Evolutionary conservation across 2,888 invertebrate genomes (phyloP), one percentile per base, ranked within the genome.

Genomic region (Amiota mariae): DNA sequence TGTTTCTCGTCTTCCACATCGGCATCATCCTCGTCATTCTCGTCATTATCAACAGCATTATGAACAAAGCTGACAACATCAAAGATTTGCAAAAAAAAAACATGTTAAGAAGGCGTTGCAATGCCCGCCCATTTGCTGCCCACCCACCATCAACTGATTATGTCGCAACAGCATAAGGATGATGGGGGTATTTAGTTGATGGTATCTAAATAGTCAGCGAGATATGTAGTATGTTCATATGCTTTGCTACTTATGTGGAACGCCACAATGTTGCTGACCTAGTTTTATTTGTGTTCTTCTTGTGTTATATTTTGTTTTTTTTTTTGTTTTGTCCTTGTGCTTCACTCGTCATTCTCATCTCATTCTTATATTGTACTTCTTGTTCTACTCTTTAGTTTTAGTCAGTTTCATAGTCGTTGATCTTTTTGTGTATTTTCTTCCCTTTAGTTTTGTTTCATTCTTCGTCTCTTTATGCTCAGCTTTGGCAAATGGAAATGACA

Each of bases 101-200:
- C 59, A 59, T 59, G 59, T 20, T 18, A 18, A 59, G 59, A 20
- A n/a, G 59, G 59, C 59, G 59, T 15, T 9, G 20, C 59, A 59
- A 20, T 8, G 20, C 59, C 59, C 15, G 20, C 59, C 59, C 59
- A 20, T 20, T 59, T n/a, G 12, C 13, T n/a, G 54, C 54, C 12
- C 54, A 59, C 18, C n/a, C 59, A 59, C 10, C 63, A 13, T 63
- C 46, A 63, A 63, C 63, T 63, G 63, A 63, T 63, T 63, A 63
- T 63, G 63, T 36, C n/a, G 63, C 12, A 15, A 20, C 11, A 20
- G 20, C 20, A 10, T 15, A 20, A 12, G 8, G 18, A 20, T 15
- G 20, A 12, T 20, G 59, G 59, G 20, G 59, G 59, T 51, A 51
- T 51, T 12, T 51, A 12, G 12, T 12, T 51, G 54, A 18, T 59